Percentiles rank a stretch among this genome's conserved stretches.
These are phyloP conservation scores for Pygmarrhopalites habei DNA, from an alignment of 1,140 invertebrate species.

Conservation along the genomic window DNA sequence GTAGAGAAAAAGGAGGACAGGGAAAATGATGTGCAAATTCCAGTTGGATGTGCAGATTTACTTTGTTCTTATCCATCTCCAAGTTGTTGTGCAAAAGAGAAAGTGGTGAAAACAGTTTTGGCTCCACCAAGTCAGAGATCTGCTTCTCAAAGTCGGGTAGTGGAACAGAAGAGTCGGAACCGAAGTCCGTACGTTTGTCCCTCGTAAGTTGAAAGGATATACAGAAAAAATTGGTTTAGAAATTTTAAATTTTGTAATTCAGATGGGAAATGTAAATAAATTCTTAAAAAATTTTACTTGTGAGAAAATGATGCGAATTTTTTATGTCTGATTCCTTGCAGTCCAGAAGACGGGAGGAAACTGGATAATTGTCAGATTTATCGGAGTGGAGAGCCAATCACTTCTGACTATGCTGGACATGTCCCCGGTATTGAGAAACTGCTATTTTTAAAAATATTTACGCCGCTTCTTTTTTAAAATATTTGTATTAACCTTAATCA, in stretches of 20 bases:
- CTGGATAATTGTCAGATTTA: slow-evolving; percentile 28
- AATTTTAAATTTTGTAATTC: background rate
- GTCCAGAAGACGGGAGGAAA: slow-evolving; percentile 5
- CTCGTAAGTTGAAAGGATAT: background rate
- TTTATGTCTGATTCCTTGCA: background rate
- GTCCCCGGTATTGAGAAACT: too few species aligned
- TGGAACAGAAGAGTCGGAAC: background rate
- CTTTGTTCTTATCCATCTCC: too few species aligned
- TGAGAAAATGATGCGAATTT: background rate
- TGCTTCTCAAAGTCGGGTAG: background rate
- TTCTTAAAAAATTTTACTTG: background rate
- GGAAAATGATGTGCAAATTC: too few species aligned
- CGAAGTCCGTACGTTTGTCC: background rate
- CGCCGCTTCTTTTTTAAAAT: too few species aligned
- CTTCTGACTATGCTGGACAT: slow-evolving; percentile 31
- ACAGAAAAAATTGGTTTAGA: background rate
- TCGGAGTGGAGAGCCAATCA: slow-evolving; percentile 30
- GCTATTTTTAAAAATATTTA: too few species aligned
- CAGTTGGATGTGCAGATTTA: too few species aligned
- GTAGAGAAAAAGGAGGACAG: too few species aligned
- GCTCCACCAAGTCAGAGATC: background rate
- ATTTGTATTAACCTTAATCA: too few species aligned
- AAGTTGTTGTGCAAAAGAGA: too few species aligned
- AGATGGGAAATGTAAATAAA: background rate
- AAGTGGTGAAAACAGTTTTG: too few species aligned